These are phyloP conservation scores for Eulithis testata DNA, from an alignment of 2,888 invertebrate genomes.

Conservation along the genomic window DNA sequence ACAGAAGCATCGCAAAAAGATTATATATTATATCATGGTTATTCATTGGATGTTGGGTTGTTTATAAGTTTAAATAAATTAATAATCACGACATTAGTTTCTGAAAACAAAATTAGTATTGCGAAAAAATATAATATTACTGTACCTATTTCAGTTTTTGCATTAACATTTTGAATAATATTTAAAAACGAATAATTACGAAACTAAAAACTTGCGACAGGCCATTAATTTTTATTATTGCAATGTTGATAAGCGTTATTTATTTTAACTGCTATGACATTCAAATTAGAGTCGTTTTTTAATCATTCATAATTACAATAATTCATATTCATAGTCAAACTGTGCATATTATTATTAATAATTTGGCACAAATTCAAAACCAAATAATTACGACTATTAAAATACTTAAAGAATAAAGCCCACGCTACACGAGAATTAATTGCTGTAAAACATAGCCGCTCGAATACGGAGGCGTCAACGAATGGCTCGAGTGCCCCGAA, in stretches of 20 bases:
- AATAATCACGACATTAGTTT: too few relatives aligned
- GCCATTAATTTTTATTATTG: conserved; percentile 41
- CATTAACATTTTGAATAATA: too few relatives aligned
- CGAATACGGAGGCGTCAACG: conserved; percentile 53
- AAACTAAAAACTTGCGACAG: conserved; percentile 28
- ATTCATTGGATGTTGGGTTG: too few relatives aligned
- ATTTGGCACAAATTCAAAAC: conserved; percentile 25
- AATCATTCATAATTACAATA: conserved; percentile 23
- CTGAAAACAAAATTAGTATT: too few relatives aligned
- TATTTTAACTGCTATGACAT: conserved; percentile 25
- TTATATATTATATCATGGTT: too few relatives aligned
- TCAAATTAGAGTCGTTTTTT: conserved; percentile 24
- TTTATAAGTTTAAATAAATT: too few relatives aligned
- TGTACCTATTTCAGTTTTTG: too few relatives aligned
- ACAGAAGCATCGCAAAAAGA: too few relatives aligned
- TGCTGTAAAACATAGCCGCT: conserved; percentile 33
- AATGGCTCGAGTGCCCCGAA: conserved; percentile 55
- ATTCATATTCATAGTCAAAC: conserved; percentile 28
- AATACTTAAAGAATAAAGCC: conserved; percentile 27
- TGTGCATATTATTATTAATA: conserved; percentile 17
- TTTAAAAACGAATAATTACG: not conserved
- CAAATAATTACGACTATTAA: conserved; percentile 11
- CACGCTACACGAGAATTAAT: conserved; percentile 25
- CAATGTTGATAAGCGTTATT: conserved; percentile 32
- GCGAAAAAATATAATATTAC: too few relatives aligned